A percentile compares a stretch with the other conserved stretches of the same genome.
These are phyloP conservation scores for Malurus melanocephalus DNA, from an alignment of 2,113 vertebrate species.

Conservation along the genomic window DNA sequence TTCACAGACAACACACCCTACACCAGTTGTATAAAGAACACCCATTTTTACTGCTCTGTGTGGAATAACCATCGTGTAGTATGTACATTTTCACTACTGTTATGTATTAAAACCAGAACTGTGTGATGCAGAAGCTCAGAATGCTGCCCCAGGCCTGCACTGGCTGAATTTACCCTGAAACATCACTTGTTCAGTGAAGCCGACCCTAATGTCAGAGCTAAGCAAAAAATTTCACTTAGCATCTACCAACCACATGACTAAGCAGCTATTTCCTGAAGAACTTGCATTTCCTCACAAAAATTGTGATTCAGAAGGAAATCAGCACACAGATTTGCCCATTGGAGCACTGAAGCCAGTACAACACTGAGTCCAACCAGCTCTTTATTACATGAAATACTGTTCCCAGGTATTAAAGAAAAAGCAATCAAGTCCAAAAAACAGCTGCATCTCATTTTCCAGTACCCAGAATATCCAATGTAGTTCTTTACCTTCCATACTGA, in stretches of 20 bases:
- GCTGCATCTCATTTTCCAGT: neutral
- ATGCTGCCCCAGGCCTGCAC: neutral
- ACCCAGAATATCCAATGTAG: neutral
- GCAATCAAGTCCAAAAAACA: neutral
- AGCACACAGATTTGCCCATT: neutral
- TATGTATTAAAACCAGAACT: neutral
- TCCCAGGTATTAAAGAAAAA: neutral
- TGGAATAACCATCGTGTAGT: neutral
- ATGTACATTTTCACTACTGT: neutral
- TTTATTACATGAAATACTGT: neutral
- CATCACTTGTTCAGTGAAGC: neutral
- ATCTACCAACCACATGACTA: neutral
- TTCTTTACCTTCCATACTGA: neutral
- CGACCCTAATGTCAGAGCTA: neutral
- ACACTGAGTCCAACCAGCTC: neutral
- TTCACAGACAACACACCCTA: neutral
- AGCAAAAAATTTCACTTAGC: neutral
- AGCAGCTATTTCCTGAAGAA: neutral
- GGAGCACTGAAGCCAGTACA: neutral
- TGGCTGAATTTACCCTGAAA: neutral
- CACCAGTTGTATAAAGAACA: accelerated
- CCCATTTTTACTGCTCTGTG: neutral
- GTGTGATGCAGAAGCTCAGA: neutral
- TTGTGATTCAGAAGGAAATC: neutral
- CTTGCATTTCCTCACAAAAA: neutral